Percentiles rank a stretch among this genome's conserved stretches.
Conservation (phyloP, 1,140 invertebrate genomes). For the Lordiphosa collinella region DNA sequence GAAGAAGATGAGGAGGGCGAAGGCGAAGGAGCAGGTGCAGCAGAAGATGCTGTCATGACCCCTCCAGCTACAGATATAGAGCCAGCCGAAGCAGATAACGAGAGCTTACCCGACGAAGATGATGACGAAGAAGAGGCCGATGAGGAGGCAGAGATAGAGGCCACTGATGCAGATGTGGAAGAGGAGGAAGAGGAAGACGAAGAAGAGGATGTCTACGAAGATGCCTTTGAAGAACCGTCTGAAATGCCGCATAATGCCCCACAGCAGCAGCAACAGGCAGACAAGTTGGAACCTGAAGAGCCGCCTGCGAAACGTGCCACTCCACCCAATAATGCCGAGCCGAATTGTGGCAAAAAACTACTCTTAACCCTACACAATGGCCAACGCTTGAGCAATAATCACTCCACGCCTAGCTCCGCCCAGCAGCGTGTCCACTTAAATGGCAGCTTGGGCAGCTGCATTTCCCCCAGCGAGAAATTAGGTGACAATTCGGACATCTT, state of each 20-base stretch:
- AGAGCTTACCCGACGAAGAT: slow-evolving; percentile 50
- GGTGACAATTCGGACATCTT: slow-evolving; percentile 78
- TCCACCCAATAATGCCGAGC: neutral
- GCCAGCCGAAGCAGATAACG: slow-evolving; percentile 27
- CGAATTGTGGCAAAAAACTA: slow-evolving; percentile 27
- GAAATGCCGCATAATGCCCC: slow-evolving; percentile 21
- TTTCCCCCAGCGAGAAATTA: slow-evolving; percentile 71
- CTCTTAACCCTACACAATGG: slow-evolving; percentile 46
- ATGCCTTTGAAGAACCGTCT: slow-evolving; percentile 46
- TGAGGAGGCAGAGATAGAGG: slow-evolving; percentile 59
- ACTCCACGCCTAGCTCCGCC: slow-evolving; percentile 51
- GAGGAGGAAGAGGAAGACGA: slow-evolving; percentile 46
- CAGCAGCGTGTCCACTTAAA: slow-evolving; percentile 62
- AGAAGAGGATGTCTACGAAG: slow-evolving; percentile 37
- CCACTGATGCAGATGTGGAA: slow-evolving; percentile 66
- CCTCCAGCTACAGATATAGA: slow-evolving; percentile 62
- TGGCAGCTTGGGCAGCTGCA: slow-evolving; percentile 68
- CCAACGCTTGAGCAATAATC: slow-evolving; percentile 30
- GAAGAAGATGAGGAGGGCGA: slow-evolving; percentile 7
- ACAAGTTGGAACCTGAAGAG: neutral
- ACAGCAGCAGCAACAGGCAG: neutral
- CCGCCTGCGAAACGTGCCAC: slow-evolving; percentile 8
- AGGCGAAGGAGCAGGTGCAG: slow-evolving; percentile 2
- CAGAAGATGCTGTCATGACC: slow-evolving; percentile 53
- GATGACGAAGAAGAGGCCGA: slow-evolving; percentile 39